These are phyloP conservation scores for Aethina tumida DNA, from an alignment of 1,140 invertebrate species.

Conservation along the genomic window DNA sequence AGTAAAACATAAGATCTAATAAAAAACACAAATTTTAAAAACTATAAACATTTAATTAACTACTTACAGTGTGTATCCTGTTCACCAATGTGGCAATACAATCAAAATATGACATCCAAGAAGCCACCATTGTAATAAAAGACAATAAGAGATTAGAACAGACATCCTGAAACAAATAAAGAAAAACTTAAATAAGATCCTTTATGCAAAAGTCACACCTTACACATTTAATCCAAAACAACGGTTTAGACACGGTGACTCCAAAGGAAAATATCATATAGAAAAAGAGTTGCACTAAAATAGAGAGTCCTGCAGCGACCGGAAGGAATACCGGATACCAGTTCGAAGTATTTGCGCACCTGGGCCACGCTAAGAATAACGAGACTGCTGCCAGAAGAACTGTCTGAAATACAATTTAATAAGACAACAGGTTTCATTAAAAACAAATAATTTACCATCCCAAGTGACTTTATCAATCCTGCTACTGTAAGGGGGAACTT, in stretches of 20 bases:
- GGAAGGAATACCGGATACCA: constrained; percentile 11
- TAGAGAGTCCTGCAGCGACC: constrained; percentile 1
- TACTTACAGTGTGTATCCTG: constrained; percentile 7
- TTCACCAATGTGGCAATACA: constrained; percentile 4
- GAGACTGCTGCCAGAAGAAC: constrained; percentile 2
- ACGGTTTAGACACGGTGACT: constrained; percentile 12
- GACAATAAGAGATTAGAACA: constrained; percentile 10
- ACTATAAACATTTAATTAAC: background rate
- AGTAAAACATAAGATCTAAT: constrained; percentile 10
- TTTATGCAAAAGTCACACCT: constrained; percentile 8
- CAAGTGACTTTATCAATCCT: constrained; percentile 17
- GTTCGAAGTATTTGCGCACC: constrained; percentile 11
- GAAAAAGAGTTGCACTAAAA: constrained; percentile 9
- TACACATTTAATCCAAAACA: constrained; percentile 13
- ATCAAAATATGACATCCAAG: constrained; percentile 9
- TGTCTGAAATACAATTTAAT: constrained; percentile 7
- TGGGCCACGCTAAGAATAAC: constrained; percentile 9
- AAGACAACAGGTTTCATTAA: background rate
- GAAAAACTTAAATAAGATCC: constrained; percentile 4
- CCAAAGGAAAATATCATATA: constrained; percentile 17
- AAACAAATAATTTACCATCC: constrained; percentile 14
- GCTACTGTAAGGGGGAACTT: constrained; percentile 18
- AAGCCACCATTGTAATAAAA: constrained; percentile 8
- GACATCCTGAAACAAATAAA: constrained; percentile 16
- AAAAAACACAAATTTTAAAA: constrained; percentile 6